These are phyloP conservation scores for Telmatherina bonti DNA, from an alignment of 2,797 vertebrate genomes.

Conservation along the genomic window DNA sequence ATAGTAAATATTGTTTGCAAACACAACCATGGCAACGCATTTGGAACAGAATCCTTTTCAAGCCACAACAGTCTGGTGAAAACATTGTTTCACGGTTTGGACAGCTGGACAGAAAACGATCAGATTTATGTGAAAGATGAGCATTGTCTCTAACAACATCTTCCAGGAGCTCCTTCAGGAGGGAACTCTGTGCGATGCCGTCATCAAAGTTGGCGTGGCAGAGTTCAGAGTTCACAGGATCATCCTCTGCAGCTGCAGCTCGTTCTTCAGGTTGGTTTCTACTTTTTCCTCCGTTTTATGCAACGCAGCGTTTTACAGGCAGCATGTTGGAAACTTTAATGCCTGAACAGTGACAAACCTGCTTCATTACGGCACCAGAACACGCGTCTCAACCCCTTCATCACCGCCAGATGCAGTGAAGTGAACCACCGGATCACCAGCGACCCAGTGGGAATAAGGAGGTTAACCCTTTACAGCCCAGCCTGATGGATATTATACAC, in stretches of 20 bases:
- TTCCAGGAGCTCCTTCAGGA: slow-evolving; percentile 18
- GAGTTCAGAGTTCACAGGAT: slow-evolving; percentile 34
- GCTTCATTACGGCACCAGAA: no score
- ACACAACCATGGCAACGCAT: no score
- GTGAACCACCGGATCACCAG: no score
- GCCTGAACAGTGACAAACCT: no score
- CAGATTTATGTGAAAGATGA: slow-evolving; percentile 13
- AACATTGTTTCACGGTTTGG: not conserved
- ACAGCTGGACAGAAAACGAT: not conserved
- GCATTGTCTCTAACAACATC: not conserved
- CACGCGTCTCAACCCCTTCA: no score
- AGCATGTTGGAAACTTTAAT: no score
- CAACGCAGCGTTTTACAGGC: not conserved
- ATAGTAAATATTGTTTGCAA: no score
- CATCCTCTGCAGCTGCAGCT: slow-evolving; percentile 36
- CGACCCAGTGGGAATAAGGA: no score
- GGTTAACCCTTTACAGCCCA: no score
- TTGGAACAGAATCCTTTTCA: not conserved
- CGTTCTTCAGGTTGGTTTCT: slow-evolving; percentile 32
- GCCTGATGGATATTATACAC: no score
- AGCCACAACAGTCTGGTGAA: slow-evolving; percentile 1
- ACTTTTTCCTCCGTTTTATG: not conserved
- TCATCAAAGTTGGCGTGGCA: slow-evolving; percentile 3
- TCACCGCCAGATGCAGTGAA: no score
- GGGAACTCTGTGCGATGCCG: slow-evolving; percentile 23